Evolutionary conservation across 2,888 invertebrate genomes (phyloP).

Genomic region (Tenthredo amoena): DNA sequence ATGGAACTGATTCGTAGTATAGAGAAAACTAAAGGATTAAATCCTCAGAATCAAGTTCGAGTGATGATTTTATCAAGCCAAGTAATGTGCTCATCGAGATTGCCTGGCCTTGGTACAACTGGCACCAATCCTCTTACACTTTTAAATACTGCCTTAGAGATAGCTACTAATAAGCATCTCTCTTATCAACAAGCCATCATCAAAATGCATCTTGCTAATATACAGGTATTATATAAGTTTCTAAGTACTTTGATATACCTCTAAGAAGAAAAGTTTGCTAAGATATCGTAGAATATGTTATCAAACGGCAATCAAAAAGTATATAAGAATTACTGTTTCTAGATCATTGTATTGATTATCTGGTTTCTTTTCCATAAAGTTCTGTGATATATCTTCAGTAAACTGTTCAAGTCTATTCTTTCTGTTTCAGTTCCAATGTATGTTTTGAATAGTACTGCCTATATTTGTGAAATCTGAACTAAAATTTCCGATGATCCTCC

Average conservation of each 20-base stretch:
- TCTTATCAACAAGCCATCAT: conserved; percentile 88
- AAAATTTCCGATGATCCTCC: neutral
- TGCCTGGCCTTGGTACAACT: conserved; percentile 81
- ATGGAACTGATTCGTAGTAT: conserved; percentile 67
- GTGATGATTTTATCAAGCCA: conserved; percentile 86
- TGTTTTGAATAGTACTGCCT: no score
- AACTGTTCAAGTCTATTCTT: neutral
- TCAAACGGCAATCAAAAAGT: no score
- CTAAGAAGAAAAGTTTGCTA: neutral
- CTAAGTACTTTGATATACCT: neutral
- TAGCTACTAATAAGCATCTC: conserved; percentile 87
- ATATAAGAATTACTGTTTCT: neutral
- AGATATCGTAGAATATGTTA: neutral
- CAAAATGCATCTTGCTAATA: conserved; percentile 89
- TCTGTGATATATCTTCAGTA: neutral
- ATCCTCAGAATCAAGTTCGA: conserved; percentile 80
- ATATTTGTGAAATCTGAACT: neutral
- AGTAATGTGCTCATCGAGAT: conserved; percentile 81
- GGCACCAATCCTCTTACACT: conserved; percentile 79
- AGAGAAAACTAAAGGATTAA: conserved; percentile 64
- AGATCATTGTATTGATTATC: neutral
- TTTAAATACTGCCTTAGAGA: conserved; percentile 86
- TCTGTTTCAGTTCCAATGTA: neutral
- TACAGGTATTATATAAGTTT: conserved; percentile 78
- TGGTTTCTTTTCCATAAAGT: neutral